A percentile compares a stretch with the other conserved stretches of the same genome.
Conservation (phyloP, 2,888 invertebrate species). For the Nemoura dubitans region DNA sequence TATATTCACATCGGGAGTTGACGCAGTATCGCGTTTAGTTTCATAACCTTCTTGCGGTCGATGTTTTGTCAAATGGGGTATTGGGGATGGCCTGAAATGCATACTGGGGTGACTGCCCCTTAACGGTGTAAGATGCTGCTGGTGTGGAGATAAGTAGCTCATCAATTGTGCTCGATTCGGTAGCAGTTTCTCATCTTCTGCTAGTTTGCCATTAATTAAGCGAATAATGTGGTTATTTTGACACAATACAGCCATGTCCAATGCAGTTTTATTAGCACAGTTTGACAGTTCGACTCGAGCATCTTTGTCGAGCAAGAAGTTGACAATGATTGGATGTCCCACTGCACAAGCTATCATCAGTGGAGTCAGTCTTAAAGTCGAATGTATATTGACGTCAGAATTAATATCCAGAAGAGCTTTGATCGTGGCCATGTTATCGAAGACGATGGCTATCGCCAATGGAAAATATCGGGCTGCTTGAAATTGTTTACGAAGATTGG, state of each 20-base stretch:
- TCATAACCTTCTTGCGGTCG: neutral
- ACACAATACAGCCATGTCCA: neutral
- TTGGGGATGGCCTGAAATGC: neutral
- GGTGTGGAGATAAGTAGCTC: neutral
- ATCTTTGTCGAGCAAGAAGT: neutral
- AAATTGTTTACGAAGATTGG: neutral
- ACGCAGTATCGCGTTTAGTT: too few species aligned
- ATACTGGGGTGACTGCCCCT: neutral
- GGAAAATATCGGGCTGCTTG: neutral
- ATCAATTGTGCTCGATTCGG: neutral
- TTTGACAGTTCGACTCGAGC: neutral
- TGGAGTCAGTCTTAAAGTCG: neutral
- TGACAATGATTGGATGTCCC: neutral
- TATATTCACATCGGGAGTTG: neutral
- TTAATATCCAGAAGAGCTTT: neutral
- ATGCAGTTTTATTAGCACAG: neutral
- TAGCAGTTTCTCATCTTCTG: neutral
- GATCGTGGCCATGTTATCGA: neutral
- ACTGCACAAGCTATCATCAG: slow-evolving; percentile 3
- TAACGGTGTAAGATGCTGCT: neutral
- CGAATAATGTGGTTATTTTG: neutral
- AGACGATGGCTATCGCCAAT: neutral
- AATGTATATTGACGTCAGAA: neutral
- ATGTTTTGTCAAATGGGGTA: neutral
- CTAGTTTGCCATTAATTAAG: neutral